These are phyloP conservation scores for Montifringilla adamsi DNA, from an alignment of 2,113 vertebrate species.

Conservation along the genomic window DNA sequence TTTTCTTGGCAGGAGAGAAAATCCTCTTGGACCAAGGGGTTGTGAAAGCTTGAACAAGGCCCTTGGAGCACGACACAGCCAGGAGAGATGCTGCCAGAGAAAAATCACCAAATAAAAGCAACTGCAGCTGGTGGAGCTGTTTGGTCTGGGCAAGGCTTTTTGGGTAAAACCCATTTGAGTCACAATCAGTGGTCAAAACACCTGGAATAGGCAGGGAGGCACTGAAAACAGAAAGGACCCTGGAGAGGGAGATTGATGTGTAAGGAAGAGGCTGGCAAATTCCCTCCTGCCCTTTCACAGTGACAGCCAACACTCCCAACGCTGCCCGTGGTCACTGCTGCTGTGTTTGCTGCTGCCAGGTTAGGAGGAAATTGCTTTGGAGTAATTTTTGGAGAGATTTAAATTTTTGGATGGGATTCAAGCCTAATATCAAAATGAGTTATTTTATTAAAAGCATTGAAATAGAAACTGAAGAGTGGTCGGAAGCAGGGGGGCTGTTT, in stretches of 20 bases:
- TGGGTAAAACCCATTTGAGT: neutral
- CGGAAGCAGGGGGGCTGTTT: constrained; percentile 31
- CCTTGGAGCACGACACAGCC: neutral
- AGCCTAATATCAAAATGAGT: constrained; percentile 68
- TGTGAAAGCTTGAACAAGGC: rapidly evolving
- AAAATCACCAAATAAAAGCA: neutral
- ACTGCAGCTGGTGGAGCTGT: neutral
- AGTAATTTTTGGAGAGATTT: constrained; percentile 62
- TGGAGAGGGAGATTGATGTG: neutral
- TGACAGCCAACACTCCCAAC: neutral
- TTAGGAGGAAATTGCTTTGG: constrained; percentile 66
- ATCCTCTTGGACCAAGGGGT: neutral
- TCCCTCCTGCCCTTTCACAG: neutral
- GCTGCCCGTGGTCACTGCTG: constrained; percentile 31
- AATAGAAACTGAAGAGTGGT: constrained; percentile 29
- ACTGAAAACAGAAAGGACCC: neutral
- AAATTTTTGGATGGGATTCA: constrained; percentile 56
- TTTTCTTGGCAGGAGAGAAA: neutral
- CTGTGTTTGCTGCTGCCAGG: constrained; percentile 52
- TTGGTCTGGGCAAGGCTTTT: neutral
- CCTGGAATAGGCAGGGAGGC: neutral
- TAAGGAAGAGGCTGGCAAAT: neutral
- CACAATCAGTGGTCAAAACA: neutral
- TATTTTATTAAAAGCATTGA: constrained; percentile 72
- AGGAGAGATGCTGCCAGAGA: neutral